A percentile compares a stretch with the other conserved stretches of the same genome.
phyloP scores from a whole-genome alignment of 2,797 vertebrate species.

The Hyperoplus lanceolatus region DNA sequence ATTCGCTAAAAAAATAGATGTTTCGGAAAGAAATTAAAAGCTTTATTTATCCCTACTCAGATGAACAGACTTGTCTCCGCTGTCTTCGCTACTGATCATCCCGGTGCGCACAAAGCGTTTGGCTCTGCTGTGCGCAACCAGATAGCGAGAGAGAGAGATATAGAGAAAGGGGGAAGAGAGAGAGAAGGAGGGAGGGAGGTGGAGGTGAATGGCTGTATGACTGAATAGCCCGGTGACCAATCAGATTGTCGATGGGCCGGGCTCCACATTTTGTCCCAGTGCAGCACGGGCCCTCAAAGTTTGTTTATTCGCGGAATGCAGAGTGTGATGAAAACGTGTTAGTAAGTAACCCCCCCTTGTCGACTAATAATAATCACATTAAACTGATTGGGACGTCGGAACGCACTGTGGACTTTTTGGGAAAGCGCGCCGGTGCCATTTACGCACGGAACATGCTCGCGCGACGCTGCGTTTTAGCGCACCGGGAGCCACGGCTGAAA shows the following conservation, averaged over 20 bases:
- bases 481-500: constrained; percentile 70
- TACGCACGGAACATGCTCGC: constrained; percentile 81
- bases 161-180: constrained; percentile 44
- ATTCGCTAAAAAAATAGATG: constrained; percentile 20
- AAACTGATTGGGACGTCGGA: constrained; percentile 83
- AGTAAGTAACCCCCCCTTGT: constrained; percentile 78
- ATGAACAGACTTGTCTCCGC: constrained; percentile 58
- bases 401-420: constrained; percentile 79
- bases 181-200: constrained; percentile 44
- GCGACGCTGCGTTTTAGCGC: constrained; percentile 49
- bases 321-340: constrained; percentile 90
- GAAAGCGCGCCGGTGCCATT: constrained; percentile 76
- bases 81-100: constrained; percentile 65
- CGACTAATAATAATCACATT: constrained; percentile 83
- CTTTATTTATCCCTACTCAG: constrained; percentile 50
- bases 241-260: constrained; percentile 82
- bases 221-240: constrained; percentile 85
- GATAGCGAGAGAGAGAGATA: constrained; percentile 55
- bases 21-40: constrained; percentile 38
- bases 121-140: constrained; percentile 56
- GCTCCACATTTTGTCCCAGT: constrained; percentile 82
- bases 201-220: constrained; percentile 76
- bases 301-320: constrained; percentile 90
- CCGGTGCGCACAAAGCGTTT: constrained; percentile 61
- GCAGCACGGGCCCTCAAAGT: constrained; percentile 90